Base-by-base conservation (phyloP, 2,888 invertebrate genomes). In the Chrysopilus asiliformis region DNA sequence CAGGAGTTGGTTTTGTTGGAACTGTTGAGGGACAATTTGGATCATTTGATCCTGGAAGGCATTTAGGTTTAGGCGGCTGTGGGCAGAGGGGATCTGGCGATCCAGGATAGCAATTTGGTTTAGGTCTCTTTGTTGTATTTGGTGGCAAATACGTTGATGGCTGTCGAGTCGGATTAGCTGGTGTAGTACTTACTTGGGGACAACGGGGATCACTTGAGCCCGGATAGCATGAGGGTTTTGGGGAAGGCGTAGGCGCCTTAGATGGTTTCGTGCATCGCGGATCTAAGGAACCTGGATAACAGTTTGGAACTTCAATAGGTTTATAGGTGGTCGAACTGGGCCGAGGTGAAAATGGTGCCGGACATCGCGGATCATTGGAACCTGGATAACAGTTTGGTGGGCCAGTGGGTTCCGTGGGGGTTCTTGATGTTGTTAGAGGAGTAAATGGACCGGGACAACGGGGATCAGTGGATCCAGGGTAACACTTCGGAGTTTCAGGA, bases 301-400 rank as follows among this genome's bases (percentile, higher is more conserved):
- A 45, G 18, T 20, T 41, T n/a, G 45, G 45, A 25, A 45, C 45
- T 12, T 47, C 43, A 32, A 19, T 32, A 3, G 36, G 24, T 24
- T 8, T 14, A 14, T 5, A 19, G 13, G 22, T 30, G 2, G 22
- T 14, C 6, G 6, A 12, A 16, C 10, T 22, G 8, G 38, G 18
- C n/a, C 10, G 7, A 30, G 27, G 25, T 9, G 38, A 34, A 12
- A 31, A 31, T 22, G 7, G 3, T 31, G 16, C 17, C 4, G 7
- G 8, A 32, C 30, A 64, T 20, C 51, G 49, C 1, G 58, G 58
- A 46, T 64, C 69, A 55, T 26, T 64, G 5, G 37, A 31, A 2
- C 40, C 32, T 10, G 17, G 18, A 26, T 32, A 35, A 19, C 33
- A 32, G 2, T 19, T 31, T 16, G 22, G 20, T 20, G 19, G 19